Evolutionary conservation across 2,888 invertebrate genomes (phyloP).

Genomic region (Zonitis immaculata): DNA sequence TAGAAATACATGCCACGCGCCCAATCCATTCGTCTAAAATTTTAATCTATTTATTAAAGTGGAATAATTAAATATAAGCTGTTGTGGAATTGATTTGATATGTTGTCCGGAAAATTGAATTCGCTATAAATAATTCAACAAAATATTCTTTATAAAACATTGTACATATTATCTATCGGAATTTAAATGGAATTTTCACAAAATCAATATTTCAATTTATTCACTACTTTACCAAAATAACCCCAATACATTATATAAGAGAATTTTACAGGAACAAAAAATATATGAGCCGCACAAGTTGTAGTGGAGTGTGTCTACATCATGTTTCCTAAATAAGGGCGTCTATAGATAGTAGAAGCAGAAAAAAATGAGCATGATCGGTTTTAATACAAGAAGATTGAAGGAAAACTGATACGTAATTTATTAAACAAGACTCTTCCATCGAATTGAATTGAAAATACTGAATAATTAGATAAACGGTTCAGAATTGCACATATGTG

Average conservation of each 20-base stretch:
- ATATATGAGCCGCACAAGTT: background rate
- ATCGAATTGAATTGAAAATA: no score
- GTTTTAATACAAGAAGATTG: background rate
- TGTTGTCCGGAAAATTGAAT: background rate
- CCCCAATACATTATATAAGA: no score
- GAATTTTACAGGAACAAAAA: no score
- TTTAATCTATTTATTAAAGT: slow-evolving; percentile 11
- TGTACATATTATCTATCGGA: no score
- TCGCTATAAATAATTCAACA: background rate
- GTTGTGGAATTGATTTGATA: background rate
- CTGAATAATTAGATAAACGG: no score
- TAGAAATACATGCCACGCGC: slow-evolving; percentile 1
- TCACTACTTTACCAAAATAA: no score
- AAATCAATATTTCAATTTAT: no score
- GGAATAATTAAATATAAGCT: slow-evolving; percentile 5
- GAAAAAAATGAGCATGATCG: background rate
- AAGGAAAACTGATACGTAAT: background rate
- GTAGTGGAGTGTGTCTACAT: background rate
- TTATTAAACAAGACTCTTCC: no score
- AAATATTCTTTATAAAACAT: no score
- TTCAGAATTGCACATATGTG: no score
- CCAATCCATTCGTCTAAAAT: background rate
- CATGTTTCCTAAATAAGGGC: background rate
- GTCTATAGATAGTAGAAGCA: no score
- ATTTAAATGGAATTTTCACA: no score